Conservation (phyloP, 2,888 invertebrate genomes). For the Scaptomyza reducta region DNA sequence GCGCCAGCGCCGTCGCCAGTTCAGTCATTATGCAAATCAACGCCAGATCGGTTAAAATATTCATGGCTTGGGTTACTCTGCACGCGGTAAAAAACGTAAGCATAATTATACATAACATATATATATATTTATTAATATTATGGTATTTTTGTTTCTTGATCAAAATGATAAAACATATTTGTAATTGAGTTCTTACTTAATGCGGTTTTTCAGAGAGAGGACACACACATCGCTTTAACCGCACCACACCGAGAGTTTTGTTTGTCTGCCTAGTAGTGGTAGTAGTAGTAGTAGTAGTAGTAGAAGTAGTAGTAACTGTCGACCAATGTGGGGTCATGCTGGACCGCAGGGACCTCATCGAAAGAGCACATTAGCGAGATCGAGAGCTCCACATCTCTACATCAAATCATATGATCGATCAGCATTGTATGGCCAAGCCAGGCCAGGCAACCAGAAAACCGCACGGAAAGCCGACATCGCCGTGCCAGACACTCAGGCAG, state of each 20-base stretch:
- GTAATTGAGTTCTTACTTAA: constrained; percentile 78
- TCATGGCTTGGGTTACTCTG: constrained; percentile 65
- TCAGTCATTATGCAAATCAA: constrained; percentile 35
- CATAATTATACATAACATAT: constrained; percentile 58
- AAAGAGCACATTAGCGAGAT: constrained; percentile 58
- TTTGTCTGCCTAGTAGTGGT: constrained; percentile 65
- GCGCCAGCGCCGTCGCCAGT: constrained; percentile 41
- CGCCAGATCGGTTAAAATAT: constrained; percentile 57
- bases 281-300: constrained; percentile 1
- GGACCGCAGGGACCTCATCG: constrained; percentile 69
- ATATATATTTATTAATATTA: constrained; percentile 20
- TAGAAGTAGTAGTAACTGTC: constrained; percentile 52
- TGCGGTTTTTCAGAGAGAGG: constrained; percentile 79
- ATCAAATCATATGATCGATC: constrained; percentile 59
- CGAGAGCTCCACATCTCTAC: constrained; percentile 66
- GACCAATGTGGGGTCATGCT: constrained; percentile 62
- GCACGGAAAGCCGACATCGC: constrained; percentile 31
- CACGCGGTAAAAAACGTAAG: constrained; percentile 72
- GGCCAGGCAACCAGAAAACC: constrained; percentile 61
- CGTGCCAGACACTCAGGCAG: constrained; percentile 23
- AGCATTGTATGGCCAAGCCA: constrained; percentile 46
- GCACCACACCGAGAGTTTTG: constrained; percentile 71
- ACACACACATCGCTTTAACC: constrained; percentile 78
- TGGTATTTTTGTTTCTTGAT: constrained; percentile 45
- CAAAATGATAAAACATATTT: constrained; percentile 62